Percentiles rank a stretch among this genome's conserved stretches.
phyloP scores from a whole-genome alignment of 2,888 invertebrate species.

The Polyommatus icarus region DNA sequence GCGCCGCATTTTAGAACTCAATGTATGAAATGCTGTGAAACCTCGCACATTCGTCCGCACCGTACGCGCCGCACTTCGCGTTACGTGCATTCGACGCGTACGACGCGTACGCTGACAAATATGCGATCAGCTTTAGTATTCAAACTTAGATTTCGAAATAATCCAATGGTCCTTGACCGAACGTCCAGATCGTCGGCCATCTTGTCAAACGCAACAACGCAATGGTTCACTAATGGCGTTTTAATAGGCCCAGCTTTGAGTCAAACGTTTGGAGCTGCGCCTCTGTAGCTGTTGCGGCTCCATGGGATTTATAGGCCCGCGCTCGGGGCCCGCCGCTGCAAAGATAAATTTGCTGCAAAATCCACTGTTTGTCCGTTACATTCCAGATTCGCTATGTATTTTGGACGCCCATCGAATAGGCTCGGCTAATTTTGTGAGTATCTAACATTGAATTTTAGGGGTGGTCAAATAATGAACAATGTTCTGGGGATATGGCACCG shows the following conservation, averaged over 20 bases:
- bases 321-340: constrained; percentile 30
- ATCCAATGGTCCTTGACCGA: background rate
- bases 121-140: no score
- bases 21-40: no score
- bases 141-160: background rate
- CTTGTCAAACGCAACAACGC: background rate
- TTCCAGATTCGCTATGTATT: constrained; percentile 20
- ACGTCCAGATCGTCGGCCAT: background rate
- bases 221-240: constrained; percentile 6
- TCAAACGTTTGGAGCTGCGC: background rate
- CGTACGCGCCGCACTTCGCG: no score
- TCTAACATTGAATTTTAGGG: background rate
- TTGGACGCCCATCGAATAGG: background rate
- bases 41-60: no score
- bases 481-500: background rate
- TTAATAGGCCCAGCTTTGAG: constrained; percentile 2
- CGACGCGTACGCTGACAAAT: no score
- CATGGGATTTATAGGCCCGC: constrained; percentile 32
- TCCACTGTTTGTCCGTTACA: constrained; percentile 21
- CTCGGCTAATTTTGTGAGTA: background rate
- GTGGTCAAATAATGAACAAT: no score
- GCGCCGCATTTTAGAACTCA: no score
- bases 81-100: no score
- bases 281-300: constrained; percentile 35
- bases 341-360: constrained; percentile 32